These are phyloP conservation scores for Nowickia ferox DNA, from an alignment of 2,888 invertebrate species.

Conservation along the genomic window DNA sequence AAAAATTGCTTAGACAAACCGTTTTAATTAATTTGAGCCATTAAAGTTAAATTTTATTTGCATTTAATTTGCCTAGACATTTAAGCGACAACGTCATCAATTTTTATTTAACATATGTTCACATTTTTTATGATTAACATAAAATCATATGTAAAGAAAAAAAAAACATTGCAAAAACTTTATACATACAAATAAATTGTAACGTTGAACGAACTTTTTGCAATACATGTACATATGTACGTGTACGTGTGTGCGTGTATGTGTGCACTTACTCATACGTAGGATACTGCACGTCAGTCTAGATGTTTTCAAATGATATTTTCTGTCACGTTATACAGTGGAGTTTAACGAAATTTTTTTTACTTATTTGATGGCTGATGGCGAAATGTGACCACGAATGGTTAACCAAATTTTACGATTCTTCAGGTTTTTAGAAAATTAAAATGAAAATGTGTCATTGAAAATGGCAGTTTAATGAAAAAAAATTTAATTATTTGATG, in stretches of 20 bases:
- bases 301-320: not conserved
- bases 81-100: conserved; percentile 45
- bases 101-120: conserved; percentile 39
- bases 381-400: too few species aligned
- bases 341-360: not conserved
- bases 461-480: too few species aligned
- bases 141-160: not conserved
- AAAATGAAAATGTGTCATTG: too few species aligned
- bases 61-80: conserved; percentile 33
- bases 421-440: too few species aligned
- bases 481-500: too few species aligned
- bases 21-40: conserved; percentile 51
- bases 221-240: not conserved
- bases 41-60: conserved; percentile 38
- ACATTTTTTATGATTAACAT: conserved; percentile 7
- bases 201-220: conserved; percentile 23
- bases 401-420: too few species aligned
- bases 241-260: too few species aligned
- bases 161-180: not conserved
- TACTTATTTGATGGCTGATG: too few species aligned
- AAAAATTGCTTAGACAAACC: not conserved
- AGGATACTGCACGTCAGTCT: conserved; percentile 2
- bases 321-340: conserved; percentile 8
- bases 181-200: not conserved
- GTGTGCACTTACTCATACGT: too few species aligned